Evolutionary conservation across 2,888 invertebrate genomes (phyloP), one percentile per base, ranked within the genome.

Genomic region (Lepidochitona cinerea): DNA sequence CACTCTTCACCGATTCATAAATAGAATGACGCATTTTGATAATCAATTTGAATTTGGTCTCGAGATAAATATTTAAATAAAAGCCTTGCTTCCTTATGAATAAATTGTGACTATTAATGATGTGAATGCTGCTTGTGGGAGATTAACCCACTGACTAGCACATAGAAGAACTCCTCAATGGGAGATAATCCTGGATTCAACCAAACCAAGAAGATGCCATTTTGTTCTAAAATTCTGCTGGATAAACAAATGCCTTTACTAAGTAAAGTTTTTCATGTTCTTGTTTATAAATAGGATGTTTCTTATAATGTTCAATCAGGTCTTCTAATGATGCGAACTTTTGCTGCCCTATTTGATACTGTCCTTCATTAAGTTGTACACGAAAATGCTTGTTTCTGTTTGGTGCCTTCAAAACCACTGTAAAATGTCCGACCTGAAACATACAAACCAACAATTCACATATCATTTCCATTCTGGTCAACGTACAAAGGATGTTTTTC

Each of bases 371-470:
- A 79, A 97, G 97, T 91, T 97, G 97, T 88, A 99, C 98, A 89
- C 98, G 95, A 93, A 99, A 99, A 92, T 99, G 99, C 91, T 99
- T 99, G 93, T 99, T 99, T 85, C 98, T 95, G 33, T 96, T 96
- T 64, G 97, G 96, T 68, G 99, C 99, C 92, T 99, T 98, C 89
- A 99, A 93, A 69, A 99, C 98, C 85, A 99, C 98, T 18, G 98
- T 98, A 92, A 95, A 98, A 92, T 99, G 99, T 81, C 99, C 99
- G 92, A 97, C 95, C 98, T 99, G 92, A 35, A 92, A 91, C 68
- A 79, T 49, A 49, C 49, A 7, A 76, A 77, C 75, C 82, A 68
- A 71, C n/a, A n/a, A n/a, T n/a, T n/a, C n/a, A n/a, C n/a, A n/a
- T n/a, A n/a, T n/a, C n/a, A n/a, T n/a, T n/a, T n/a, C n/a, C n/a